Evolutionary conservation across 2,888 invertebrate species (phyloP), one percentile per base, ranked within the genome.

Genomic region (Oscheius sp.): DNA sequence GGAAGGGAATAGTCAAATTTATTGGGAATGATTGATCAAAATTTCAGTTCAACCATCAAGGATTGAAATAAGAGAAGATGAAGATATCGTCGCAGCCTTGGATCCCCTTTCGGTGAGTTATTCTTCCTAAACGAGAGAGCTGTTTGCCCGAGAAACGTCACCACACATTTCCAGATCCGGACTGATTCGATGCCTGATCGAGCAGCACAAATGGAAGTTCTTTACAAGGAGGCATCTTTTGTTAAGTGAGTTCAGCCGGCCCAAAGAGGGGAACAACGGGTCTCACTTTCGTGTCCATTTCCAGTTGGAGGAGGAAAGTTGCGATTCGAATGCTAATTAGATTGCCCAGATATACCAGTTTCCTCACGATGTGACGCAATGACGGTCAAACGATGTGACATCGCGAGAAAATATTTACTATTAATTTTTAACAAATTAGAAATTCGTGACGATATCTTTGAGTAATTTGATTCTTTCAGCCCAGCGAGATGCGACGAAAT

Each of bases 181-280:
- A 2, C 55, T 5, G 48, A 20, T 48, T 17, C 39, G 17, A n/a
- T 39, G 29, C 25, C 27, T 31, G 46, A 42, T 29, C 15, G 58
- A 33, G 69, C 71, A 1, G 70, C 71, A 1, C 72, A 72, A 34
- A 77, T 80, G 80, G 80, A 80, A 57, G 48, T 72, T 1, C 70
- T 80, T 52, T 80, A 80, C 67, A 69, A 71, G 25, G 77, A 79
- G 34, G 80, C 80, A 0, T 65, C 69, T 34, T 80, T 80, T 42
- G 75, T 75, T 8, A 65, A 74, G 75, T 74, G 31, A 67, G 75
- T 74, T n/a, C n/a, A n/a, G n/a, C n/a, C n/a, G n/a, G n/a, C n/a
- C n/a, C n/a, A n/a, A n/a, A 58, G 37, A 39, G n/a, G n/a, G n/a
- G 6, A 12, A 45, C 57, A 20, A 34, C 20, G 2, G 12, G 42